Base-by-base conservation (phyloP, 2,888 invertebrate species). In the Aphodius sticticus region DNA sequence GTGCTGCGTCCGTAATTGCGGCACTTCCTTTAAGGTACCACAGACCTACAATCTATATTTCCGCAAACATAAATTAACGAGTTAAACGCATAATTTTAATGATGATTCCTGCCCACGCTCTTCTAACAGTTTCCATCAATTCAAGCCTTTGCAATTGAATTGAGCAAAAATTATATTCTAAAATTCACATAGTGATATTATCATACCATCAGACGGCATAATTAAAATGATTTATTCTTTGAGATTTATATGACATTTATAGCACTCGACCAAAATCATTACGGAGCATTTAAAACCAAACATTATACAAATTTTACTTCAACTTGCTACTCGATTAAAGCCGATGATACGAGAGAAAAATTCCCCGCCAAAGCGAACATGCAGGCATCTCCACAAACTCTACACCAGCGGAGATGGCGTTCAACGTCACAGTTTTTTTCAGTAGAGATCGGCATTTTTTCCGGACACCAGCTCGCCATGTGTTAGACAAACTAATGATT, bases 371-470 rank as follows among this genome's bases (percentile, higher is more conserved):
- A 53, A 53, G 53, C 53, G 7, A 53, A 5, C 53, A 2, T 53
- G 53, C 53, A 53, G 7, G 12, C 53, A 26, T 53, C 7, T 53
- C 7, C 53, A 53, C 53, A 53, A 26, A 53, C 53, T 53, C 53
- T 12, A 53, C 12, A 12, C 53, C 53, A 53, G 9, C 53, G 53
- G 53, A 53, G 53, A 72, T 36, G 72, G 35, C 16, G 72, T 26
- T 72, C 36, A 72, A 72, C 72, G 72, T 72, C 72, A 72, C 72
- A 72, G 72, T n/a, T 72, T 72, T 70, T 72, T 72, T 72, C 53
- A 53, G 53, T 53, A 53, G 53, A 53, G 53, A 53, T 53, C 53
- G 53, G 72, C 36, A 36, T 72, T 36, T 72, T 70, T 72, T 72
- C 72, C 72, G 35, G 72, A 16, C 72, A 16, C 16, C 53, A 53